Conservation (phyloP, 2,888 invertebrate genomes). For the Drosophila falleni region DNA sequence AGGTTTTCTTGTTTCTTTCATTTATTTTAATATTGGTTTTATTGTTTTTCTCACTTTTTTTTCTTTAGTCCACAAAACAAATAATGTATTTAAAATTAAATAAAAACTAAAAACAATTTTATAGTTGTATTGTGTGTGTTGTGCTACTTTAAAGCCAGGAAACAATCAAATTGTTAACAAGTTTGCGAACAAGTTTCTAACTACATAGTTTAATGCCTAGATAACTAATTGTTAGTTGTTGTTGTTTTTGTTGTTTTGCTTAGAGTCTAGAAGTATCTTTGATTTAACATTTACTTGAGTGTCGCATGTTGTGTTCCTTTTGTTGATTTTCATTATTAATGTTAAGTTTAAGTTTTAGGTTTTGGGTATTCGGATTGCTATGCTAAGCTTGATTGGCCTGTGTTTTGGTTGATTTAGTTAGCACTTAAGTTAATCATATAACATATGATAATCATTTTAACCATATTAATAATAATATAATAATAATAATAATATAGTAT, state of each 20-base stretch:
- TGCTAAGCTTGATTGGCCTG: slow-evolving; percentile 65
- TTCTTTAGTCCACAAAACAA: slow-evolving; percentile 21
- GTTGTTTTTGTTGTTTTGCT: slow-evolving; percentile 35
- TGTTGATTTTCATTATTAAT: slow-evolving; percentile 13
- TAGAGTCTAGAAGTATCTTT: slow-evolving; percentile 68
- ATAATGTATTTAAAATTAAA: not conserved
- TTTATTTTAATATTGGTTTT: slow-evolving; percentile 14
- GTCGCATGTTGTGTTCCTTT: slow-evolving; percentile 50
- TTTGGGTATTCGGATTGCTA: slow-evolving; percentile 56
- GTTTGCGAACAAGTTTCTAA: slow-evolving; percentile 37
- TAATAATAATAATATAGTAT: slow-evolving; percentile 26
- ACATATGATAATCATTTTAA: slow-evolving; percentile 55
- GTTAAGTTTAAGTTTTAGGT: slow-evolving; percentile 25
- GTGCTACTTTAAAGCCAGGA: slow-evolving; percentile 27
- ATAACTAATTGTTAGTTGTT: slow-evolving; percentile 45
- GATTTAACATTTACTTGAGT: slow-evolving; percentile 76
- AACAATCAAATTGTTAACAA: slow-evolving; percentile 39
- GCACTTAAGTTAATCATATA: slow-evolving; percentile 56
- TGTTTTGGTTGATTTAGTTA: slow-evolving; percentile 61
- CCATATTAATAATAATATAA: slow-evolving; percentile 30
- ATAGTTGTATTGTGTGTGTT: slow-evolving; percentile 23
- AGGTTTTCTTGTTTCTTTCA: slow-evolving; percentile 22
- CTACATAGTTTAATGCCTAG: slow-evolving; percentile 43
- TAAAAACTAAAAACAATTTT: slow-evolving; percentile 19
- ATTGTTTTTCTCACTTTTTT: not conserved